Conservation (phyloP, 2,797 vertebrate genomes). For the Notoglanidium macrostoma region DNA sequence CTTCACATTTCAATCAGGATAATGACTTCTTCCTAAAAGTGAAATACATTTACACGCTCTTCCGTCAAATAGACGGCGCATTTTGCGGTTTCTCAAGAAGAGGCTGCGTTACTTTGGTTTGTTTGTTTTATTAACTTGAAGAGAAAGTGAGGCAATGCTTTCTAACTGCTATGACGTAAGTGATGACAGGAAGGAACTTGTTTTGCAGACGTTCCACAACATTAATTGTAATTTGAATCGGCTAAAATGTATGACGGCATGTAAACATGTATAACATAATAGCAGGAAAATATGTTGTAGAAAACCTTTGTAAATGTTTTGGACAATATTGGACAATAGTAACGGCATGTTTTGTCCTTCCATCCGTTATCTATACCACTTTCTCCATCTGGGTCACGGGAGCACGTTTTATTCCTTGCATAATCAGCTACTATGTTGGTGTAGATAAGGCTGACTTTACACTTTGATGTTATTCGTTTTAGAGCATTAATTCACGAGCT, state of each 20-base stretch:
- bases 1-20: not conserved
- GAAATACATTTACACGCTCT: not conserved
- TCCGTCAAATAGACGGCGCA: not conserved
- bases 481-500: not conserved
- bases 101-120: not conserved
- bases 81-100: not conserved
- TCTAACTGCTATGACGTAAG: not conserved
- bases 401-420: not conserved
- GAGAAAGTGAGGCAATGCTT: not conserved
- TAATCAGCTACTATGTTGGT: not conserved
- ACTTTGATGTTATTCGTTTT: not conserved
- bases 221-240: not conserved
- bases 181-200: not conserved
- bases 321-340: not conserved
- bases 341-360: not conserved
- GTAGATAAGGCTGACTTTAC: not conserved
- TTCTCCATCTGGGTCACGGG: no score
- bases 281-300: not conserved
- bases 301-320: not conserved
- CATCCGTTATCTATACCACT: no score
- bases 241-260: not conserved
- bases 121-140: not conserved
- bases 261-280: not conserved
- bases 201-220: not conserved
- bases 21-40: not conserved